Conservation (phyloP, 2,797 vertebrate genomes). For the Pantherophis alleghaniensis region DNA sequence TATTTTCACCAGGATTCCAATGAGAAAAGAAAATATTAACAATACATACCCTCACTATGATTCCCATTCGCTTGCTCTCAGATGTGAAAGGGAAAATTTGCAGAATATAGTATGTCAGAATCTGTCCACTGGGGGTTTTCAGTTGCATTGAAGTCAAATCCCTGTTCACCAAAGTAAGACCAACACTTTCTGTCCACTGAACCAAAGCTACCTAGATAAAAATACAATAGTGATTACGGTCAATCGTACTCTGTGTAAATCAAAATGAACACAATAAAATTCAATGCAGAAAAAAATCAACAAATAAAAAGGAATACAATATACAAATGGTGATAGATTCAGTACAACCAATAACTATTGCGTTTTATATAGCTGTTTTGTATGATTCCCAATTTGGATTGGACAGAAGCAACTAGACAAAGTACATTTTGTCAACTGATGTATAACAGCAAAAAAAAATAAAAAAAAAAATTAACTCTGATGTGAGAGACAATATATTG, state of each 20-base stretch:
- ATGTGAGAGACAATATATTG: neutral
- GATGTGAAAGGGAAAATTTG: conserved; percentile 98
- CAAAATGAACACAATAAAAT: conserved; percentile 1
- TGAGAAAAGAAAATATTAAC: neutral
- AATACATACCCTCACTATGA: conserved; percentile 86
- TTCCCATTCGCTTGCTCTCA: conserved; percentile 97
- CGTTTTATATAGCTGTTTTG: neutral
- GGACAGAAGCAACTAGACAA: neutral
- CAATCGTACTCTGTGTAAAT: conserved; percentile 30
- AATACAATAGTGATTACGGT: conserved; percentile 25
- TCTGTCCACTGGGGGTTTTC: conserved; percentile 89
- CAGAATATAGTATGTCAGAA: conserved; percentile 89
- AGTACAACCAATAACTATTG: neutral
- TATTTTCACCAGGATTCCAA: neutral
- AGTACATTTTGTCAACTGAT: neutral
- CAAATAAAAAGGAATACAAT: neutral
- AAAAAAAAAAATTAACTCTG: neutral
- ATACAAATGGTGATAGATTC: neutral
- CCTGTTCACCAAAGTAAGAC: conserved; percentile 91
- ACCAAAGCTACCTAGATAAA: conserved; percentile 87
- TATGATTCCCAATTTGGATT: neutral
- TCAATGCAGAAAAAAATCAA: neutral
- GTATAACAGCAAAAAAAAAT: neutral
- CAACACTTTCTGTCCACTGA: conserved; percentile 93
- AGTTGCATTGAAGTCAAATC: conserved; percentile 93